Percentiles rank a stretch among this genome's conserved stretches.
Evolutionary conservation across 2,888 invertebrate species (phyloP).

Genomic region (Nemoura dubitans): DNA sequence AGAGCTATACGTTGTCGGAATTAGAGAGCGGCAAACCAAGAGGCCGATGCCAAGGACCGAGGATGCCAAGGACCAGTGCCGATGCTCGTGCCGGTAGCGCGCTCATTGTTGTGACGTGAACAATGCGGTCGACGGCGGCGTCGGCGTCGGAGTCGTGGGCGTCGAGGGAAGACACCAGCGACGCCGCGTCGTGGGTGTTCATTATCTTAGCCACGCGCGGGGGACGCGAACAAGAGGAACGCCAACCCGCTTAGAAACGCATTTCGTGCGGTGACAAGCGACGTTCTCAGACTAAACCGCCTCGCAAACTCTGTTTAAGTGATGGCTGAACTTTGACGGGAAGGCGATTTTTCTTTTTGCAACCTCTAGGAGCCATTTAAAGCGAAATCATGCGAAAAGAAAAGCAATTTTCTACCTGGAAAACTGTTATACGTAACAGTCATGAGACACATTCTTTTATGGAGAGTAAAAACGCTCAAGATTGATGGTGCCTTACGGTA

Average conservation of each 20-base stretch:
- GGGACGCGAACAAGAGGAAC: background rate
- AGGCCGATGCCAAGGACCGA: too few species aligned
- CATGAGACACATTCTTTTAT: background rate
- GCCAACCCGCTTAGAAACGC: background rate
- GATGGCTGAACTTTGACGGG: slow-evolving; percentile 7
- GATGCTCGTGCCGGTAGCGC: too few species aligned
- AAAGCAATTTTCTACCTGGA: slow-evolving; percentile 12
- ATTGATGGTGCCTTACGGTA: background rate
- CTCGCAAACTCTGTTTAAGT: background rate
- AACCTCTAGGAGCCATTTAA: background rate
- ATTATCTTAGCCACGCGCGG: background rate
- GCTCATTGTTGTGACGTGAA: background rate
- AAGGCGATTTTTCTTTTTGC: background rate
- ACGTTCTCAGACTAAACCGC: background rate
- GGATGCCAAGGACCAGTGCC: too few species aligned
- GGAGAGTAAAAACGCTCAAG: background rate
- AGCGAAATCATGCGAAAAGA: background rate
- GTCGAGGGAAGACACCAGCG: background rate
- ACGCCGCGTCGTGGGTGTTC: background rate
- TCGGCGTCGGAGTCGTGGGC: background rate
- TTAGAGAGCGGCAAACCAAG: background rate
- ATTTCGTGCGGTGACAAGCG: background rate
- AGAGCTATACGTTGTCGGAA: background rate
- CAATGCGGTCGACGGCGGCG: slow-evolving; percentile 3
- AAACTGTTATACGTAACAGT: background rate